Conservation (phyloP, 1,140 invertebrate species). For the Thaumatotibia leucotreta region DNA sequence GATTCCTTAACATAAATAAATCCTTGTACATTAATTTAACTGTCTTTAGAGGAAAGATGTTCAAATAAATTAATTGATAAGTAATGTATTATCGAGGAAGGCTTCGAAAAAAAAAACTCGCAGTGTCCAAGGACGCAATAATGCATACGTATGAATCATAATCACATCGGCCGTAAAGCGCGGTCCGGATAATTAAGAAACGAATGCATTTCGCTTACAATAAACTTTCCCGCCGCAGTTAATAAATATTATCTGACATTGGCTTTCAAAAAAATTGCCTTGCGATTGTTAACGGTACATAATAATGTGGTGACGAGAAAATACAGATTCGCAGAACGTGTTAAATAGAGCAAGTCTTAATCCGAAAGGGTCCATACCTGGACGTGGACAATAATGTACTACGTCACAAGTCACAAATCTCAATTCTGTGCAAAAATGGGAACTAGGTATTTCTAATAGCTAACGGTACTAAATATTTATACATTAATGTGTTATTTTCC, state of each 20-base stretch:
- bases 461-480: not conserved
- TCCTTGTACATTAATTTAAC: too few species aligned
- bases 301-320: slow-evolving; percentile 33
- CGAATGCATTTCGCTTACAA: slow-evolving; percentile 26
- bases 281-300: slow-evolving; percentile 53
- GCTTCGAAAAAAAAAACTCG: not conserved
- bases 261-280: slow-evolving; percentile 36
- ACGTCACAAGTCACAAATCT: not conserved
- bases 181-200: slow-evolving; percentile 22
- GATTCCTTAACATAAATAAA: too few species aligned
- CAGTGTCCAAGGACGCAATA: not conserved
- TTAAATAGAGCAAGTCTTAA: slow-evolving; percentile 28
- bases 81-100: too few species aligned
- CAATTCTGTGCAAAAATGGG: not conserved
- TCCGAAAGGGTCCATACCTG: slow-evolving; percentile 2
- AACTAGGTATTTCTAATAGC: not conserved
- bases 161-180: slow-evolving; percentile 20
- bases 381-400: not conserved
- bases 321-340: slow-evolving; percentile 42
- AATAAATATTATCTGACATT: slow-evolving; percentile 39
- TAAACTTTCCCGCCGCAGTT: slow-evolving; percentile 29
- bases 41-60: too few species aligned
- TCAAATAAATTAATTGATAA: too few species aligned
- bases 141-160: not conserved
- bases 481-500: slow-evolving; percentile 17